phyloP scores from a whole-genome alignment of 1,140 invertebrate genomes.

The Ctenoplectra terminalis region DNA sequence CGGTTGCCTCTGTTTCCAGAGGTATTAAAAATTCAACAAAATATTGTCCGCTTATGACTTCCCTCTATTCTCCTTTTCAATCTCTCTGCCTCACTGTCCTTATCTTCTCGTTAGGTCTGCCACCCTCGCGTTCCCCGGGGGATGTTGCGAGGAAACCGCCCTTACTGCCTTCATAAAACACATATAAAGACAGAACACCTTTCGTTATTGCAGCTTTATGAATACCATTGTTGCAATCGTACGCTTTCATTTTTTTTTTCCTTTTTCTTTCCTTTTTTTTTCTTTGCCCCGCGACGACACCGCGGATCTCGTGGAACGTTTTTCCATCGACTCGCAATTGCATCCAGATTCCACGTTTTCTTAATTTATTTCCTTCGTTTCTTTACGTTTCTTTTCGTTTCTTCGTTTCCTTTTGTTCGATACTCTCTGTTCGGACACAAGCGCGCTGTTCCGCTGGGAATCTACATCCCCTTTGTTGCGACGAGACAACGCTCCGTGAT shows the following conservation, averaged over 20 bases:
- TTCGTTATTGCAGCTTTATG: slow-evolving; percentile 25
- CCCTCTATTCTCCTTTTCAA: not conserved
- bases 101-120: slow-evolving; percentile 13
- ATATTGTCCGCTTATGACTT: not conserved
- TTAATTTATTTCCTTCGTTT: slow-evolving; percentile 11
- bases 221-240: slow-evolving; percentile 16
- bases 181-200: not conserved
- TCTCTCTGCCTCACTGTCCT: not conserved
- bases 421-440: too few species aligned
- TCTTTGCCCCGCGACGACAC: too few species aligned
- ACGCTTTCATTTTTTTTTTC: slow-evolving; percentile 1
- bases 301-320: not conserved
- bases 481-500: not conserved
- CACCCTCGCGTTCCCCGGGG: not conserved
- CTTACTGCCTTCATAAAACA: slow-evolving; percentile 4
- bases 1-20: not conserved
- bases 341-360: not conserved
- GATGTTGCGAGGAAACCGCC: not conserved
- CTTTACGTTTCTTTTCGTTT: not conserved
- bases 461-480: not conserved
- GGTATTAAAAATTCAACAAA: slow-evolving; percentile 25
- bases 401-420: not conserved
- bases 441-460: too few species aligned
- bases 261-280: not conserved
- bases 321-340: not conserved